phyloP scores from a whole-genome alignment of 30 jellyfish, hydroid and myxozoan genomes.

The Nemopilema nomurai region DNA sequence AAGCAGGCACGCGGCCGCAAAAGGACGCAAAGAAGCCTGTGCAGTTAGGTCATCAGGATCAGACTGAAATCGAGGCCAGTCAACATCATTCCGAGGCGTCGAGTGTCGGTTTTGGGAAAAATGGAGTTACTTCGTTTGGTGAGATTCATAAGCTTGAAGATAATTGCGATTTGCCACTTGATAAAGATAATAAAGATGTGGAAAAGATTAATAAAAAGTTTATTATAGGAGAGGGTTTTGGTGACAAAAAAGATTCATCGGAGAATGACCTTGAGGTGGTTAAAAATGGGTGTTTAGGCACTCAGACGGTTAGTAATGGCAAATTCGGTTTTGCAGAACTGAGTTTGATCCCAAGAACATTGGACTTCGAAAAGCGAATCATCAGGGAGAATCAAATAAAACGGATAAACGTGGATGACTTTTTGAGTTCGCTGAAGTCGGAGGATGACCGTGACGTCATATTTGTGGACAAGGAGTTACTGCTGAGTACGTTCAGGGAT shows the following conservation, averaged over 20 bases:
- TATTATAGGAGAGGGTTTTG: not conserved
- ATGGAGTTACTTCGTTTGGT: not conserved
- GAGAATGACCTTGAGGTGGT: not conserved
- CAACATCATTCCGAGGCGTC: not conserved
- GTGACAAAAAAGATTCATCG: not conserved
- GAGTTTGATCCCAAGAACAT: conserved; percentile 35
- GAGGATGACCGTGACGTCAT: conserved; percentile 51
- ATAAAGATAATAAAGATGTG: not conserved
- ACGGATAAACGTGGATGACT: conserved; percentile 42
- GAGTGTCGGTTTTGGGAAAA: not conserved
- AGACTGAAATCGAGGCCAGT: not conserved
- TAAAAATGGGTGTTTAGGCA: not conserved
- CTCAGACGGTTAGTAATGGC: not conserved
- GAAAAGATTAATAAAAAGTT: not conserved
- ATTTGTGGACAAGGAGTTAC: conserved; percentile 50
- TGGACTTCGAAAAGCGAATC: conserved; percentile 45
- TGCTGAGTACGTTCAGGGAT: conserved; percentile 25
- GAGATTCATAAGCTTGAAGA: not conserved
- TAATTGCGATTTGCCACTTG: not conserved
- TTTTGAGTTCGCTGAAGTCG: conserved; percentile 13
- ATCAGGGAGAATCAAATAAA: conserved; percentile 33
- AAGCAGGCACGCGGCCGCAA: too few relatives aligned
- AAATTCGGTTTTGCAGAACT: conserved; percentile 48
- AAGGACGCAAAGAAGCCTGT: not conserved
- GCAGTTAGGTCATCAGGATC: not conserved